Evolutionary conservation across 2,888 invertebrate genomes (phyloP).

Genomic region (Drosophila helvetica): DNA sequence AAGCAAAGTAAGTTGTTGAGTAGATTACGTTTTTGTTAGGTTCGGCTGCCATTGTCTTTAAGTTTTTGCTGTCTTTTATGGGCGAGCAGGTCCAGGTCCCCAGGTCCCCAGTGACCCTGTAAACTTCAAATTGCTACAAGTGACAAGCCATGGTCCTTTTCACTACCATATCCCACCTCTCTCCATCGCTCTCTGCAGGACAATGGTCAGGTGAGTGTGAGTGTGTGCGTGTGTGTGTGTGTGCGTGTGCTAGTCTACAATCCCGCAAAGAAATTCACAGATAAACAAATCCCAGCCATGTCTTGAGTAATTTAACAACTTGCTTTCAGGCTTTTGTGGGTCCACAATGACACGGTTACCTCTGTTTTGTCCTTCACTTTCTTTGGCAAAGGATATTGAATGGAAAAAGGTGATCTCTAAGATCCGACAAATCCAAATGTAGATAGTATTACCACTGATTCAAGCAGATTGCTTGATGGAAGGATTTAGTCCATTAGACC

Average conservation of each 20-base stretch:
- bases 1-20: slow-evolving; percentile 73
- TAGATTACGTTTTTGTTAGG: slow-evolving; percentile 74
- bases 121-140: slow-evolving; percentile 76
- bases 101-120: slow-evolving; percentile 73
- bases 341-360: slow-evolving; percentile 8
- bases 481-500: neutral
- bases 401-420: neutral
- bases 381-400: neutral
- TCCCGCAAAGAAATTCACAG: slow-evolving; percentile 33
- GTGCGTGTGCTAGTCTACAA: slow-evolving; percentile 13
- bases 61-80: slow-evolving; percentile 65
- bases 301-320: slow-evolving; percentile 39
- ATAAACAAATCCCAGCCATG: slow-evolving; percentile 43
- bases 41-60: slow-evolving; percentile 63
- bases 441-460: slow-evolving; percentile 17
- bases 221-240: slow-evolving; percentile 1
- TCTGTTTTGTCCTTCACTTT: neutral
- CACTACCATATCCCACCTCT: slow-evolving; percentile 1
- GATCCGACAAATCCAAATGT: neutral
- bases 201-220: slow-evolving; percentile 37
- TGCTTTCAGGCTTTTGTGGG: slow-evolving; percentile 11
- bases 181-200: slow-evolving; percentile 23
- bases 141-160: slow-evolving; percentile 43
- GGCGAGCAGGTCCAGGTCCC: slow-evolving; percentile 26
- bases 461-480: too few species aligned